A percentile compares a stretch with the other conserved stretches of the same genome.
Conservation (phyloP, 2,888 invertebrate genomes). For the Spisula subtruncata region DNA sequence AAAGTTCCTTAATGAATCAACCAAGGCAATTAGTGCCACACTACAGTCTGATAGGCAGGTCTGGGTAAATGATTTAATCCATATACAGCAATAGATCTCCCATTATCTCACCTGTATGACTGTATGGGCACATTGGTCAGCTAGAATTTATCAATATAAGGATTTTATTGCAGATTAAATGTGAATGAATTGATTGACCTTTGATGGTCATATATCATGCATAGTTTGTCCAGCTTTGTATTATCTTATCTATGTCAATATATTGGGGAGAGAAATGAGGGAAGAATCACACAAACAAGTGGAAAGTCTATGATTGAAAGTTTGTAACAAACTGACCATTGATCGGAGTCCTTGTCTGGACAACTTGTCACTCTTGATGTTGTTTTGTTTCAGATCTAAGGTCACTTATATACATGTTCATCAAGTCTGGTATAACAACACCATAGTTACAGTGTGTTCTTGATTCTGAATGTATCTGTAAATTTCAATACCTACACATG, state of each 20-base stretch:
- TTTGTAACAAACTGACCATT: slow-evolving; percentile 14
- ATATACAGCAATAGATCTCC: not conserved
- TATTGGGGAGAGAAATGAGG: not conserved
- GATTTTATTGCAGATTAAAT: slow-evolving; percentile 5
- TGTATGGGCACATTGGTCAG: slow-evolving; percentile 11
- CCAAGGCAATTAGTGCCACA: not conserved
- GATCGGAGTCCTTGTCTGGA: not conserved
- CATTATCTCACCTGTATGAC: not conserved
- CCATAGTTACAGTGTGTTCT: too few relatives aligned
- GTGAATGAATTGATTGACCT: slow-evolving; percentile 9
- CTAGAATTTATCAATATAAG: slow-evolving; percentile 11
- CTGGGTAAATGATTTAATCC: slow-evolving; percentile 5
- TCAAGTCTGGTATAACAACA: too few relatives aligned
- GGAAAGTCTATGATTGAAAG: not conserved
- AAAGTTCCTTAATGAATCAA: not conserved
- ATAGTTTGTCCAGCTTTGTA: not conserved
- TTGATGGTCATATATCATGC: not conserved
- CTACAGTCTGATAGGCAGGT: not conserved
- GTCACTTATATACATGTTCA: not conserved
- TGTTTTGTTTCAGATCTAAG: not conserved
- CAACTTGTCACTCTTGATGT: too few relatives aligned
- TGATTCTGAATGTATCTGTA: too few relatives aligned
- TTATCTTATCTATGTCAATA: slow-evolving; percentile 27
- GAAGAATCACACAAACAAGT: not conserved
- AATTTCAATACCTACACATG: too few relatives aligned